These are phyloP conservation scores for Zeus faber DNA, from an alignment of 2,113 vertebrate genomes.

Conservation along the genomic window DNA sequence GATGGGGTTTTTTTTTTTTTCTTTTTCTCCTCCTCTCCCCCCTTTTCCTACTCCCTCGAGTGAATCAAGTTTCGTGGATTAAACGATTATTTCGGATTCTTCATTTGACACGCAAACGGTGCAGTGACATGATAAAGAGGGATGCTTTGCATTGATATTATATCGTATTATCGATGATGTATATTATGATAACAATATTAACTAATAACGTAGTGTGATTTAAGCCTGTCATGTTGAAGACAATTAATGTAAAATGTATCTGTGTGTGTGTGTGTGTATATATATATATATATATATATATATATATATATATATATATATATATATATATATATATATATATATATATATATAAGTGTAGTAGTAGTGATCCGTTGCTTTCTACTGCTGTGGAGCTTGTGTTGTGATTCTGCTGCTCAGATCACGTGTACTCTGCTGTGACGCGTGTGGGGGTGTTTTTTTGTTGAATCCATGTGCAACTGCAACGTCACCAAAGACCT, in stretches of 20 bases:
- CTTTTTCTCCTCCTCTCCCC: too few species aligned
- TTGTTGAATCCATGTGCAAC: slow-evolving; percentile 33
- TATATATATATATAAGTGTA: not conserved
- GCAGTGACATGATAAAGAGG: too few species aligned
- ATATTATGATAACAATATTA: not conserved
- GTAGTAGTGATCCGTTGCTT: not conserved
- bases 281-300: not conserved
- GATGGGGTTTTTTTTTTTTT: too few species aligned
- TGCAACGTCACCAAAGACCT: slow-evolving; percentile 40
- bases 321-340: slow-evolving; percentile 1
- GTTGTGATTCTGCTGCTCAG: slow-evolving; percentile 51
- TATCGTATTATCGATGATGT: too few species aligned
- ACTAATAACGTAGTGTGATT: too few species aligned
- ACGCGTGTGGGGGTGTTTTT: slow-evolving; percentile 45
- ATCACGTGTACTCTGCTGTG: slow-evolving; percentile 67
- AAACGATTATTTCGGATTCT: too few species aligned
- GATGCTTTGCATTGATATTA: too few species aligned
- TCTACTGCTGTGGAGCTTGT: slow-evolving; percentile 33
- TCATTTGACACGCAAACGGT: too few species aligned
- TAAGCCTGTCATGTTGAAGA: not conserved
- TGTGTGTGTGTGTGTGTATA: not conserved
- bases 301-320: not conserved
- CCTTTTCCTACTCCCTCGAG: too few species aligned
- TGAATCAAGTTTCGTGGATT: too few species aligned
- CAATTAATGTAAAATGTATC: not conserved